Percentiles rank a stretch among this genome's conserved stretches.
Conservation (phyloP, 2,797 vertebrate genomes). For the Thripadectes ignobilis region DNA sequence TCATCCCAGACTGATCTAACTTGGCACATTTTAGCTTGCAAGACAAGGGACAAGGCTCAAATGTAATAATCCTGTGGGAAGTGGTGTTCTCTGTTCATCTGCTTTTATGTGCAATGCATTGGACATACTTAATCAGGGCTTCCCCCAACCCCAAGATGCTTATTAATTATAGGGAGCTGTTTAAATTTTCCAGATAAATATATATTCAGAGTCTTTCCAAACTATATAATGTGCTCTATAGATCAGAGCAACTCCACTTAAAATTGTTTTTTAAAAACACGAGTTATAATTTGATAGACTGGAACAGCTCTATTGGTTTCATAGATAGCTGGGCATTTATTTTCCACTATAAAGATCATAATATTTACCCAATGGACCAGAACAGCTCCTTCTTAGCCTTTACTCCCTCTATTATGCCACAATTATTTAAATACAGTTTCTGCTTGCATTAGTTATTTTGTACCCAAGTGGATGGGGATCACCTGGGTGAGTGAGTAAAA, state of each 20-base stretch:
- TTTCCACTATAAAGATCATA: conserved; percentile 60
- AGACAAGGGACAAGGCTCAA: not conserved
- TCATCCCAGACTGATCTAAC: not conserved
- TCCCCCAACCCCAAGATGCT: not conserved
- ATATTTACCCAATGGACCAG: conserved; percentile 66
- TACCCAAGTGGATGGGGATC: not conserved
- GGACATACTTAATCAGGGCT: conserved; percentile 7
- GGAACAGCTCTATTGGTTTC: conserved; percentile 60
- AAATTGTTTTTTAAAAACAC: conserved; percentile 48
- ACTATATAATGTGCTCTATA: conserved; percentile 24
- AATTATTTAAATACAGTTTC: conserved; percentile 62
- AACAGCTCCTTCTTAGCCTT: conserved; percentile 66
- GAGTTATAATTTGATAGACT: conserved; percentile 48
- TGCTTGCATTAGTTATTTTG: conserved; percentile 34
- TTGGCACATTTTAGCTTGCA: not conserved
- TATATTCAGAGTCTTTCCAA: not conserved
- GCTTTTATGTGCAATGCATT: not conserved
- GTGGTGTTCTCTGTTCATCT: not conserved
- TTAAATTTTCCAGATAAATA: conserved; percentile 44
- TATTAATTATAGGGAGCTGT: not conserved
- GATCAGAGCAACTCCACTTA: conserved; percentile 29
- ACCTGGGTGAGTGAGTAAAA: not conserved
- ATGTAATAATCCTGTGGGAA: not conserved
- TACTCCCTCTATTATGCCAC: conserved; percentile 53
- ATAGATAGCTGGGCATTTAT: conserved; percentile 56